Conservation (phyloP, 1,140 invertebrate genomes). For the Cyclargus thomasi region DNA sequence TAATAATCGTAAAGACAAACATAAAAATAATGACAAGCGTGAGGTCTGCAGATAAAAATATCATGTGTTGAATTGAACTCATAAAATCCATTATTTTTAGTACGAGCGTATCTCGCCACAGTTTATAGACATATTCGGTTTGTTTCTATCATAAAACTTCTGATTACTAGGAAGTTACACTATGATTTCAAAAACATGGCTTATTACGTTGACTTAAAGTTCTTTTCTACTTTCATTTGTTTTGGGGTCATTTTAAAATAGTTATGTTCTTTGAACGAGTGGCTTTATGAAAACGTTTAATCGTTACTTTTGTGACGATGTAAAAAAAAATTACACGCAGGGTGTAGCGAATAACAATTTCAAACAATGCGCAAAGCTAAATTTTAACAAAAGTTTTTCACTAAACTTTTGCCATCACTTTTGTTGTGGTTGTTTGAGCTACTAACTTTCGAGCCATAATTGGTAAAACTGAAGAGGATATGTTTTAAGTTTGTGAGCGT, state of each 20-base stretch:
- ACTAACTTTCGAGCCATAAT: no score
- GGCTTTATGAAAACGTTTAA: no score
- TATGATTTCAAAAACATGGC: not conserved
- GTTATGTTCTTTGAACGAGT: no score
- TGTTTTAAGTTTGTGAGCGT: no score
- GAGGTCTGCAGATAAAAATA: constrained; percentile 30
- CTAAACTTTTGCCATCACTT: no score
- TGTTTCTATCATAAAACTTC: constrained; percentile 35
- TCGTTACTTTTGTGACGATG: no score
- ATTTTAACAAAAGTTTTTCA: no score
- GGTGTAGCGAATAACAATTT: no score
- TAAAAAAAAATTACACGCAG: no score
- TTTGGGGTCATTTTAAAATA: constrained; percentile 3
- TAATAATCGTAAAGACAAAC: not conserved
- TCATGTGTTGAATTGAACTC: constrained; percentile 36
- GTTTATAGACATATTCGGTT: constrained; percentile 36
- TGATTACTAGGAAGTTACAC: constrained; percentile 32
- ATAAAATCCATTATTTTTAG: constrained; percentile 46
- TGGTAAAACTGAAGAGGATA: no score
- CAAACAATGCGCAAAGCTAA: no score
- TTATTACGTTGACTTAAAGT: not conserved
- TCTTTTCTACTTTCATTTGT: not conserved
- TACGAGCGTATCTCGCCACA: constrained; percentile 30
- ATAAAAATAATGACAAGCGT: constrained; percentile 23
- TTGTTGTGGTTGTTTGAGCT: no score